Evolutionary conservation across 2,113 vertebrate genomes (phyloP).

Genomic region (Lethenteron reissneri): DNA sequence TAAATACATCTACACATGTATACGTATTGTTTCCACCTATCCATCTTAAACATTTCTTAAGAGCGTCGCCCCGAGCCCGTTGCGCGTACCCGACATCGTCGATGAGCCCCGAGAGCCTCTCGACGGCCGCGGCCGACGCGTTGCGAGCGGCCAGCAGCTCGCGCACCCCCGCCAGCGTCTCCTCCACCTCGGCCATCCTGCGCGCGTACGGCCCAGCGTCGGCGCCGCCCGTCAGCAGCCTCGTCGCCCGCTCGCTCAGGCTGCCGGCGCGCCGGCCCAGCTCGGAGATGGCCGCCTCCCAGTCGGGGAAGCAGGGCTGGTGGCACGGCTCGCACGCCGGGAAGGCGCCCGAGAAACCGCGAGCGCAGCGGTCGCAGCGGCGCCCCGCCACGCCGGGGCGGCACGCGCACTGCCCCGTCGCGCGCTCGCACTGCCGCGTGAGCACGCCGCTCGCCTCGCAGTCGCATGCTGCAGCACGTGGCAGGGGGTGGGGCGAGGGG

Average conservation of each 20-base stretch:
- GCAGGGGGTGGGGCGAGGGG: too few relatives aligned
- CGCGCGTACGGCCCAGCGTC: conserved; percentile 49
- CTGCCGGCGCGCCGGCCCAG: conserved; percentile 59
- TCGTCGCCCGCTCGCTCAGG: conserved; percentile 53
- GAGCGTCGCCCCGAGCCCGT: too few relatives aligned
- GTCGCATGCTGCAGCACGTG: conserved; percentile 44
- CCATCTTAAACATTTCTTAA: too few relatives aligned
- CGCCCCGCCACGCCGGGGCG: conserved; percentile 46
- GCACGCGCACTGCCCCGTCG: conserved; percentile 50
- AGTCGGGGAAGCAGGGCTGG: conserved; percentile 63
- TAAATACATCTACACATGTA: too few relatives aligned
- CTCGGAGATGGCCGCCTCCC: conserved; percentile 46
- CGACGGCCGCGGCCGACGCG: conserved; percentile 53
- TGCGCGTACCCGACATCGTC: conserved; percentile 60
- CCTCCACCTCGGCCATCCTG: conserved; percentile 38
- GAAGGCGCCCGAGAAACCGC: conserved; percentile 59
- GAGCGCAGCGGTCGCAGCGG: conserved; percentile 51
- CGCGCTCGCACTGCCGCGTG: conserved; percentile 48
- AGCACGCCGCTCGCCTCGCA: conserved; percentile 53
- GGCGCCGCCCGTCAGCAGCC: conserved; percentile 50
- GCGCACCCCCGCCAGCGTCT: conserved; percentile 36
- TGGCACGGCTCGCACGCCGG: conserved; percentile 64
- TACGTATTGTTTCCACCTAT: too few relatives aligned
- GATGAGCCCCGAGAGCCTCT: conserved; percentile 51
- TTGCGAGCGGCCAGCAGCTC: conserved; percentile 38